Evolutionary conservation across 2,113 vertebrate species (phyloP).

Genomic region (Rhinolophus sinicus): DNA sequence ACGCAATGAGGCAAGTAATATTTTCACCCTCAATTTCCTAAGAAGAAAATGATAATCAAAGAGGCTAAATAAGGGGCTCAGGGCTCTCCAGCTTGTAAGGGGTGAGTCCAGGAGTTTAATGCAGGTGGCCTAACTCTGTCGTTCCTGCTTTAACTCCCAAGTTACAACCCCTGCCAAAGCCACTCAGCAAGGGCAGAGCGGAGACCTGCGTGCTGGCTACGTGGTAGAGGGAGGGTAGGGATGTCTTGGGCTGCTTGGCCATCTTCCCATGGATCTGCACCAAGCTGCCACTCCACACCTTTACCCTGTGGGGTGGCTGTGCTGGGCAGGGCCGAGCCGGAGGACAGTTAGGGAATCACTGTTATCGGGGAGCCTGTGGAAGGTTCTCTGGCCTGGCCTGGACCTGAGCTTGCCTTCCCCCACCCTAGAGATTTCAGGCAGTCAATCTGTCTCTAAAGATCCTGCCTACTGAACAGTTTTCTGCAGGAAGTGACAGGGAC

Average conservation of each 20-base stretch:
- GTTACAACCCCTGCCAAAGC: background rate
- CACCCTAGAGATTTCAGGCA: background rate
- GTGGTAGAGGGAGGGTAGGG: background rate
- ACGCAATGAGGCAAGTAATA: background rate
- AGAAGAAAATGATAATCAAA: background rate
- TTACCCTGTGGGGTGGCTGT: background rate
- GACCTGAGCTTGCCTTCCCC: background rate
- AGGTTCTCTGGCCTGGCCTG: background rate
- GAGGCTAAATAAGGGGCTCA: background rate
- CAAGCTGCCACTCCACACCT: too few relatives aligned
- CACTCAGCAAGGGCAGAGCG: background rate
- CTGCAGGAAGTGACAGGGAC: background rate
- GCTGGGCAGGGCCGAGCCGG: rapidly evolving
- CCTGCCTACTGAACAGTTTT: background rate
- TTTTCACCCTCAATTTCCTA: background rate
- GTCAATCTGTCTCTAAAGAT: background rate
- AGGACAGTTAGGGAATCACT: background rate
- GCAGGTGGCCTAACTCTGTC: too few relatives aligned
- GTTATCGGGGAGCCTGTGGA: rapidly evolving
- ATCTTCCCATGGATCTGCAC: background rate
- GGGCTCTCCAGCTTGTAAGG: background rate
- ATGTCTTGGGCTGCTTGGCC: background rate
- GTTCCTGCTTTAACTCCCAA: background rate
- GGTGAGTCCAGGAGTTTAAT: background rate
- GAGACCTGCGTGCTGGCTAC: background rate